phyloP scores from a whole-genome alignment of 2,888 invertebrate genomes.

The Chaetogeoica ovagalla region DNA sequence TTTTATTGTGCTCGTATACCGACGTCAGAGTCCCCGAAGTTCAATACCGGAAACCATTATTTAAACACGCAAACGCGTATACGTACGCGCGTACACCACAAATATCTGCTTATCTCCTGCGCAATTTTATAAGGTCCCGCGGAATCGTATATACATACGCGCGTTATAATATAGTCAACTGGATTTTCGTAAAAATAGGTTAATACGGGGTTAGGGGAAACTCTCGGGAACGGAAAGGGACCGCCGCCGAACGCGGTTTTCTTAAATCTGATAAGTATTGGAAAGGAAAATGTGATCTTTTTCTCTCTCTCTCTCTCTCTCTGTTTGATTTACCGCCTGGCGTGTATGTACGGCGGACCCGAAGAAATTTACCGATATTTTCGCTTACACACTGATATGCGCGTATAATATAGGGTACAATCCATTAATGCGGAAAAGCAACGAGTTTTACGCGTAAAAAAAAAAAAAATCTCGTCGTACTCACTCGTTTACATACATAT shows the following conservation, averaged over 20 bases:
- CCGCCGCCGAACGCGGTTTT: slow-evolving; percentile 24
- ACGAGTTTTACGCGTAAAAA: too few relatives aligned
- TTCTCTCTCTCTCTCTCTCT: slow-evolving; percentile 7
- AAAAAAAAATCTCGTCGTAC: too few relatives aligned
- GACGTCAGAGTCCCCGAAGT: background rate
- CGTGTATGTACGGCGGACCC: background rate
- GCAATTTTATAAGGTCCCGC: background rate
- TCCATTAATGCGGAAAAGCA: too few relatives aligned
- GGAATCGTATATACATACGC: background rate
- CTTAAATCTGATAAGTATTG: slow-evolving; percentile 39
- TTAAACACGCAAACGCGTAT: background rate
- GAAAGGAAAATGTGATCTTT: slow-evolving; percentile 11
- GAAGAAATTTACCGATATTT: slow-evolving; percentile 15
- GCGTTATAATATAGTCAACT: slow-evolving; percentile 5
- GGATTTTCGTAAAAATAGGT: slow-evolving; percentile 32
- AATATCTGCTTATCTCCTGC: slow-evolving; percentile 9
- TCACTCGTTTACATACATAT: too few relatives aligned
- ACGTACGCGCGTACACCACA: background rate
- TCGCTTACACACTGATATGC: too few relatives aligned
- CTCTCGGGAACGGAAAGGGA: background rate
- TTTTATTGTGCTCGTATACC: background rate
- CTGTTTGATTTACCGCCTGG: slow-evolving; percentile 24
- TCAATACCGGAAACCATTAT: slow-evolving; percentile 13
- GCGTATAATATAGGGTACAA: too few relatives aligned
- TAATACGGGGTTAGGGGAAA: slow-evolving; percentile 35